phyloP scores from a whole-genome alignment of 2,888 invertebrate species.

The Unio delphinus region DNA sequence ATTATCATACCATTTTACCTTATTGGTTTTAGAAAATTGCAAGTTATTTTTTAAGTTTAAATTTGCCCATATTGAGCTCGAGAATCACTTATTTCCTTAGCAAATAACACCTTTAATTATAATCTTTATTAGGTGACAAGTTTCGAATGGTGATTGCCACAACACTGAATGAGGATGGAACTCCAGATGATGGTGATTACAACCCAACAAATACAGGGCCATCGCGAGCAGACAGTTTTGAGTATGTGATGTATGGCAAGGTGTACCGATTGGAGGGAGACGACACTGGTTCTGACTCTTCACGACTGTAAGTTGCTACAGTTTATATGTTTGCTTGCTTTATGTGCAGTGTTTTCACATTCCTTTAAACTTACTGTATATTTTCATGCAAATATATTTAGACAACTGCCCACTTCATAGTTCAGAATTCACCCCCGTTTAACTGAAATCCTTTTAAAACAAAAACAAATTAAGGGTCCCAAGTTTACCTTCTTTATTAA shows the following conservation, averaged over 20 bases:
- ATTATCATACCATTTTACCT: too few species aligned
- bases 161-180: conserved; percentile 95
- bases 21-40: too few species aligned
- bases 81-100: too few species aligned
- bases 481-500: too few species aligned
- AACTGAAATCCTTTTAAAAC: too few species aligned
- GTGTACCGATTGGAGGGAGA: conserved; percentile 98
- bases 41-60: too few species aligned
- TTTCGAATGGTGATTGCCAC: conserved; percentile 95
- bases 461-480: too few species aligned
- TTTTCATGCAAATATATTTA: too few species aligned
- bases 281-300: conserved; percentile 80
- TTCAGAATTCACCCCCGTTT: too few species aligned
- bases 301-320: conserved; percentile 54
- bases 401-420: too few species aligned
- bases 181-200: conserved; percentile 92
- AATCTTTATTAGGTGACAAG: conserved; percentile 74
- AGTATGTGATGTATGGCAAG: conserved; percentile 99
- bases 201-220: conserved; percentile 77
- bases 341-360: background rate
- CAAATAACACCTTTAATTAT: background rate
- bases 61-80: too few species aligned
- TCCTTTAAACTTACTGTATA: background rate
- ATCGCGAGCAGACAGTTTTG: conserved; percentile 95
- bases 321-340: background rate